Evolutionary conservation across 2,113 vertebrate species (phyloP).

Genomic region (Paedocypris sp.): DNA sequence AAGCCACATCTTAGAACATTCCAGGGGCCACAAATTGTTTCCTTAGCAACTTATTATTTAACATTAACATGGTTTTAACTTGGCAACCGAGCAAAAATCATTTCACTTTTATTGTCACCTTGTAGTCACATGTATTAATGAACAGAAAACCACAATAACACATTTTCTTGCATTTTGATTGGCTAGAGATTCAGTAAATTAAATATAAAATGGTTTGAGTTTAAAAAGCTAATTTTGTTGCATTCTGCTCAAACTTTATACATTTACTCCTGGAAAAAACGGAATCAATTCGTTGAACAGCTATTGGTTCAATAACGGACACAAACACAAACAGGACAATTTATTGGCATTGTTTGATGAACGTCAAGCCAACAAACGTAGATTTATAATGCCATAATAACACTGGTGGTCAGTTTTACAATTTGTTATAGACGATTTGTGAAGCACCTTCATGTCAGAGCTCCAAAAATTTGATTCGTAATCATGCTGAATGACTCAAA

Average conservation of each 20-base stretch:
- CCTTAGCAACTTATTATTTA: too few species aligned
- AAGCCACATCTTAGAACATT: too few species aligned
- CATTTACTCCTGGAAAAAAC: not conserved
- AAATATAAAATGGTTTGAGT: too few species aligned
- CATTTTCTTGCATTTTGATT: too few species aligned
- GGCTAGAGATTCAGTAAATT: not conserved
- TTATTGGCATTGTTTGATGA: not conserved
- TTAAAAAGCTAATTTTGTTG: not conserved
- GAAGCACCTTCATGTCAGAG: not conserved
- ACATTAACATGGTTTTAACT: too few species aligned
- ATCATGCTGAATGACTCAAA: not conserved
- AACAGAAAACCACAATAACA: too few species aligned
- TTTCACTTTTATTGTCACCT: too few species aligned
- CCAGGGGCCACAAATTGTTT: too few species aligned
- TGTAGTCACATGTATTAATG: too few species aligned
- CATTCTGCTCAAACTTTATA: not conserved
- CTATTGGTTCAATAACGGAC: conserved; percentile 5
- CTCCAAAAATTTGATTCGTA: not conserved
- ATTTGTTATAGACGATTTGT: not conserved
- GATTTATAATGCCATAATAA: conserved; percentile 4
- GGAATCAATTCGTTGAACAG: conserved; percentile 3
- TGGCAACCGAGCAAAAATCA: too few species aligned
- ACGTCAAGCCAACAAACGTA: not conserved
- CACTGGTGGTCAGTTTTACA: not conserved
- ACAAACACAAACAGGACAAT: conserved; percentile 3